These are phyloP conservation scores for Phocoena sinus DNA, from an alignment of 2,113 vertebrate genomes.

Conservation along the genomic window DNA sequence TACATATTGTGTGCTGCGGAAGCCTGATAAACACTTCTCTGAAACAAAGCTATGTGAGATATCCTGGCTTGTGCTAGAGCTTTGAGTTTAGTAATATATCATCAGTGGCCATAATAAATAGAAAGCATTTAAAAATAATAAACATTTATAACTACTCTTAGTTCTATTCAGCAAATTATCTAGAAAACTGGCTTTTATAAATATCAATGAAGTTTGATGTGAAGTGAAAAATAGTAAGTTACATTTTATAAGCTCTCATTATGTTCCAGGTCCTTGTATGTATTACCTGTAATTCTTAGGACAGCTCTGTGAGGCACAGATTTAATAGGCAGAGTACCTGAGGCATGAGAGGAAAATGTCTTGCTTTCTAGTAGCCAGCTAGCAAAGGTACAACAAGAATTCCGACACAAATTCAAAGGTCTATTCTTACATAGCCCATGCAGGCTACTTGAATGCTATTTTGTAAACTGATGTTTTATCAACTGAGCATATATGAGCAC, in stretches of 20 bases:
- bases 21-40: neutral
- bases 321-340: neutral
- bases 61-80: neutral
- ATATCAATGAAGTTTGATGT: neutral
- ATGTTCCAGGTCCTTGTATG: fast-evolving
- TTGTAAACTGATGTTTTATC: neutral
- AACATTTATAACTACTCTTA: neutral
- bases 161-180: neutral
- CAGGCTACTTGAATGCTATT: neutral
- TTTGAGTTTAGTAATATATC: neutral
- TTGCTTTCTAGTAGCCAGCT: neutral
- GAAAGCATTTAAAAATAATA: neutral
- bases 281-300: neutral
- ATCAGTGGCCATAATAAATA: neutral
- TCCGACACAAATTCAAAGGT: neutral
- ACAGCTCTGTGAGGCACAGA: neutral
- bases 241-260: neutral
- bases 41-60: neutral
- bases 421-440: neutral
- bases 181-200: neutral
- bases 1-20: neutral
- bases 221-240: neutral
- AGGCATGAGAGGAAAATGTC: neutral
- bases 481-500: neutral
- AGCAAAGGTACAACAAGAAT: neutral